These are phyloP conservation scores for Polypedilum pembai DNA, from an alignment of 1,140 invertebrate species.

Conservation along the genomic window DNA sequence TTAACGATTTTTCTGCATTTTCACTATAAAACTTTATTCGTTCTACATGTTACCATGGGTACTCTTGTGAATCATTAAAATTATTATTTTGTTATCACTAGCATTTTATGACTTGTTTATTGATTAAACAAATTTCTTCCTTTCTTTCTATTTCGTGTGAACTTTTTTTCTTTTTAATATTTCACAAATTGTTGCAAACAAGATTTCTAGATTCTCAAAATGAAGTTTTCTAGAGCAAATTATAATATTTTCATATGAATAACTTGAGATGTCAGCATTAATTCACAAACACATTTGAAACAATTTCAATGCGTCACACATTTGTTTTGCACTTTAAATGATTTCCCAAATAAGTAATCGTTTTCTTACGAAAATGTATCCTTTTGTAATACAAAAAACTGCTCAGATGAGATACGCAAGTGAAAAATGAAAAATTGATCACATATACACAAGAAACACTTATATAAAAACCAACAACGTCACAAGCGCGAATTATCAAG, in stretches of 20 bases:
- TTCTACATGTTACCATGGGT: background rate
- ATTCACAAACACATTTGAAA: no score
- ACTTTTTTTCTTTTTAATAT: background rate
- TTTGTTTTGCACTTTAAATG: no score
- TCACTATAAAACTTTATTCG: background rate
- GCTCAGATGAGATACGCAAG: no score
- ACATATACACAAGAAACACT: background rate
- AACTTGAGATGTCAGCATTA: no score
- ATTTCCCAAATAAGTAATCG: no score
- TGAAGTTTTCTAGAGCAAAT: no score
- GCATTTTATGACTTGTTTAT: constrained; percentile 27
- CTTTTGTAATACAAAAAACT: no score
- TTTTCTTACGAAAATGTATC: no score
- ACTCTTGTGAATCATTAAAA: constrained; percentile 22
- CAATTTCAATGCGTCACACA: no score
- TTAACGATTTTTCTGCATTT: background rate
- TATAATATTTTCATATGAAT: no score
- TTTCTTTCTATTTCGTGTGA: constrained; percentile 2
- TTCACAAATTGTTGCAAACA: no score
- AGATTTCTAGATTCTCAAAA: no score
- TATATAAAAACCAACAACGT: background rate
- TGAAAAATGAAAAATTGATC: background rate
- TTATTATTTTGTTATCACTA: constrained; percentile 29
- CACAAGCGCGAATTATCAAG: background rate
- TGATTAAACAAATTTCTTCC: constrained; percentile 7